Evolutionary conservation across 2,113 vertebrate species (phyloP), one percentile per base, ranked within the genome.

Genomic region (Platysternon megacephalum): DNA sequence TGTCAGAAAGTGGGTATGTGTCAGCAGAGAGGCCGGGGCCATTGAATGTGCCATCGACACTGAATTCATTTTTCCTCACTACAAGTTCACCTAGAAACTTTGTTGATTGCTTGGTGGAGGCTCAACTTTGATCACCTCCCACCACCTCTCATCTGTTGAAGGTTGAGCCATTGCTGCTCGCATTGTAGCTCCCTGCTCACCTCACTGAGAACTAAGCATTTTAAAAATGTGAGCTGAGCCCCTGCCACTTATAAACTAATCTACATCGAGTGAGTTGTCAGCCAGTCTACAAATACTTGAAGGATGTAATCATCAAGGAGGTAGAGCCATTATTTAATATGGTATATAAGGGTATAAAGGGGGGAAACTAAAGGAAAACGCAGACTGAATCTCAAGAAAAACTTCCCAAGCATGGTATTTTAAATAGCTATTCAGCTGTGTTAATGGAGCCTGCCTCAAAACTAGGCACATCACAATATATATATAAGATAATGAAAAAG

Each of bases 1-100:
- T 95, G 93, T 32, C 93, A 94, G 28, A 95, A 97, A 96, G 93
- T 96, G 91, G 86, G 90, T 87, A 87, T 52, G 91, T 94, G 94
- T 82, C 96, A 90, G 95, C 94, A 97, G 86, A 91, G 42, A 92
- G 79, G 95, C 97, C 91, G 2, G 91, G 90, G 88, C 85, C 82
- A 51, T 82, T 85, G 88, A 95, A 96, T 58, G 55, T 90, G 84
- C 86, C 48, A 91, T 82, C 96, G 84, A 94, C 96, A 94, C 88
- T 94, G 93, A 94, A 87, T 79, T 96, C 84, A 94, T 84, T 88
- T 91, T 58, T 91, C 53, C 8, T 5, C 87, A 65, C 84, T 91
- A 26, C 12, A 7, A 35, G 53, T 55, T 85, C 74, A 74, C 46
- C 1, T 68, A 68, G 35, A 68, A 19, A n/a, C 35, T 68, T 68